These are phyloP conservation scores for Cephus rjabovi DNA, from an alignment of 2,888 invertebrate genomes.

Conservation along the genomic window DNA sequence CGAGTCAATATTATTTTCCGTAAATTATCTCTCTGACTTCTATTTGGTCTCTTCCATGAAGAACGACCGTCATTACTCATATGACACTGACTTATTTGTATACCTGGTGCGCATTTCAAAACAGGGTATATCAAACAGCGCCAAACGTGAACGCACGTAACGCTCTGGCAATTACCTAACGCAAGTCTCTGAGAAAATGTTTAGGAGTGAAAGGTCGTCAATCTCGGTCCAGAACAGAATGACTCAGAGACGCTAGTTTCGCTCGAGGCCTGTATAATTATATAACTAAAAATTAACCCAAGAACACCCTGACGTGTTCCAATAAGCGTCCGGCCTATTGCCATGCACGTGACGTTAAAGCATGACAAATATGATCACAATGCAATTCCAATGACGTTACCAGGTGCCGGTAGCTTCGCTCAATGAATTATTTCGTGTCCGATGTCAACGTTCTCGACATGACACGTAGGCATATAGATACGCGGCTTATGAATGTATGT, in stretches of 20 bases:
- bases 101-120: background rate
- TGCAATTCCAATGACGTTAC: background rate
- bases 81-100: background rate
- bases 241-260: background rate
- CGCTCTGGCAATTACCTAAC: background rate
- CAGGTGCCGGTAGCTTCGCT: background rate
- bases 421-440: background rate
- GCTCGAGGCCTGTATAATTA: background rate
- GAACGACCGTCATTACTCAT: background rate
- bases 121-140: background rate
- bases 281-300: background rate
- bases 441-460: background rate
- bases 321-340: background rate
- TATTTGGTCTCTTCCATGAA: background rate
- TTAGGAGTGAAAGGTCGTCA: conserved; percentile 32
- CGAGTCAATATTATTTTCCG: background rate
- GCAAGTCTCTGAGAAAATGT: conserved; percentile 21
- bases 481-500: background rate
- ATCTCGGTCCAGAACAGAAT: conserved; percentile 1
- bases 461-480: background rate
- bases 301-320: background rate
- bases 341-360: background rate
- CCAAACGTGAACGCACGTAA: background rate
- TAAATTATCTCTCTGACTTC: background rate
- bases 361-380: background rate